Conservation (phyloP, 2,113 vertebrate species). For the Sphyrna mokarran region DNA sequence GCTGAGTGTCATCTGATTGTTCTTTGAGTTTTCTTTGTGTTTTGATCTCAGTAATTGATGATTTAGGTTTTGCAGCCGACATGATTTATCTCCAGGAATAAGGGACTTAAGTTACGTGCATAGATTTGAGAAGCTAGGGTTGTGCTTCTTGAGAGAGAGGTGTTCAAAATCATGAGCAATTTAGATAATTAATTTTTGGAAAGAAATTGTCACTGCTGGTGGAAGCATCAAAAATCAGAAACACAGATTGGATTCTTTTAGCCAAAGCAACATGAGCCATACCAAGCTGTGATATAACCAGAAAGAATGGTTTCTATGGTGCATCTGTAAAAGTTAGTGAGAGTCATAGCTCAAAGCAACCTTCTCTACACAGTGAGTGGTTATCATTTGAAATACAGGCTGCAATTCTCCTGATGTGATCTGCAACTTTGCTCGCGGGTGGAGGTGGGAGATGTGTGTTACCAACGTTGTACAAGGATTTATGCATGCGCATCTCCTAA, state of each 20-base stretch:
- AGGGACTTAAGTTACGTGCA: not conserved
- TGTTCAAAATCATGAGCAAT: not conserved
- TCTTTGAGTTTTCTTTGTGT: not conserved
- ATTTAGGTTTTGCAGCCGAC: not conserved
- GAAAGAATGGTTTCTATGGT: too few species aligned
- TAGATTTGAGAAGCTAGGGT: not conserved
- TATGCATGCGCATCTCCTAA: too few species aligned
- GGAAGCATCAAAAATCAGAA: not conserved
- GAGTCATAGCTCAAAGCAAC: too few species aligned
- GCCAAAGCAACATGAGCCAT: not conserved
- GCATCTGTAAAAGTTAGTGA: too few species aligned
- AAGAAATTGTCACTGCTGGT: not conserved
- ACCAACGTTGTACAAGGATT: too few species aligned
- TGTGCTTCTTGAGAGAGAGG: not conserved
- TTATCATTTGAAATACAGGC: not conserved
- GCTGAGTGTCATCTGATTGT: not conserved
- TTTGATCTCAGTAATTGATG: not conserved
- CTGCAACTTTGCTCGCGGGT: too few species aligned
- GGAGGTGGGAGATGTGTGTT: too few species aligned
- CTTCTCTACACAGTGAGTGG: not conserved
- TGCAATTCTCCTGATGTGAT: too few species aligned
- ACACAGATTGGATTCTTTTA: not conserved
- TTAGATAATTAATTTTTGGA: not conserved
- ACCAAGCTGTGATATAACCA: too few species aligned
- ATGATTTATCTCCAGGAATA: not conserved